These are phyloP conservation scores for Silvanus unidentatus DNA, from an alignment of 2,888 invertebrate genomes.

Conservation along the genomic window DNA sequence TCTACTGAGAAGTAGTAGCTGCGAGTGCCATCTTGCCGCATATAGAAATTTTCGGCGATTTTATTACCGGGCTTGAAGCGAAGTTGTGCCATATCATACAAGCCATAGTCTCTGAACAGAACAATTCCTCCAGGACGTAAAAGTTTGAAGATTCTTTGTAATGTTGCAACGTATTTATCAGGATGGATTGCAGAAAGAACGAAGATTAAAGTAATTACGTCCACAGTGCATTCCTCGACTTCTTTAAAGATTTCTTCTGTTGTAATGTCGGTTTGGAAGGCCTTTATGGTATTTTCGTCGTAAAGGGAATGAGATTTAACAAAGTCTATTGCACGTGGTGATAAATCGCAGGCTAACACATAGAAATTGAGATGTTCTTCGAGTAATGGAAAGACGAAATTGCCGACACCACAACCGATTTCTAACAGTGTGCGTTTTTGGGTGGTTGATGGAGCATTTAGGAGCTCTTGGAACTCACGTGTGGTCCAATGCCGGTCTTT, in stretches of 20 bases:
- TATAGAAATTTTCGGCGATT: conserved; percentile 87
- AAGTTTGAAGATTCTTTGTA: conserved; percentile 59
- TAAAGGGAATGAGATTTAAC: conserved; percentile 67
- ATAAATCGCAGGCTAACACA: conserved; percentile 88
- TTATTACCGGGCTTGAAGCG: conserved; percentile 91
- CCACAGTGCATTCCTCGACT: conserved; percentile 52
- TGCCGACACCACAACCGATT: conserved; percentile 95
- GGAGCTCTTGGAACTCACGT: conserved; percentile 69
- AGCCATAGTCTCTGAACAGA: conserved; percentile 88
- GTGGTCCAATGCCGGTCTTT: conserved; percentile 96
- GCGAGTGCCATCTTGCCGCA: conserved; percentile 93
- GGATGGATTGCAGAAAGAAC: conserved; percentile 94
- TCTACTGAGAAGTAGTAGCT: conserved; percentile 77
- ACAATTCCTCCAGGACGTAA: conserved; percentile 73
- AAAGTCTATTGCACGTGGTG: conserved; percentile 82
- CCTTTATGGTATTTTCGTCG: conserved; percentile 59
- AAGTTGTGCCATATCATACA: conserved; percentile 93
- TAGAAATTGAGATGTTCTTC: conserved; percentile 69
- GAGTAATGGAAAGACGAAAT: conserved; percentile 87
- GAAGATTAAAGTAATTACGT: conserved; percentile 87
- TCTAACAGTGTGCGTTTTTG: conserved; percentile 58
- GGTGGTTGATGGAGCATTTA: conserved; percentile 30
- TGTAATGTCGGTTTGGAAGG: conserved; percentile 83
- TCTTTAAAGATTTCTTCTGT: conserved; percentile 58
- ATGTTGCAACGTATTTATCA: conserved; percentile 62